Base-by-base conservation (phyloP, 2,797 vertebrate species). In the Gastrophryne carolinensis region DNA sequence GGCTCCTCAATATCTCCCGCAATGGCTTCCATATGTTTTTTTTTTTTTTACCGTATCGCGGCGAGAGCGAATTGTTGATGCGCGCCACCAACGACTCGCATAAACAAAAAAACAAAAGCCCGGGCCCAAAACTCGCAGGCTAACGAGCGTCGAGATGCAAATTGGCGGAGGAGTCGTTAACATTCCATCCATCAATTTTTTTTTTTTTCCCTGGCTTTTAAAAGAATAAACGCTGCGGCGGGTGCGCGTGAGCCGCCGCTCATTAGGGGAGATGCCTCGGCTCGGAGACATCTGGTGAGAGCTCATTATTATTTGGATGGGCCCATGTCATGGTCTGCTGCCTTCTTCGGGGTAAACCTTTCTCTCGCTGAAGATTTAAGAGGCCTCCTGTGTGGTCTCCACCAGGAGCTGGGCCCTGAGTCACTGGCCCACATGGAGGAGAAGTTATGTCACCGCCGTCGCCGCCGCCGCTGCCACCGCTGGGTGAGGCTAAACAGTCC, bases 351-450 rank as follows among this genome's bases (percentile, higher is more conserved):
- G 78, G 82, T 83, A 82, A 72, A 82, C 53, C 66, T 75, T 77
- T 72, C 49, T 75, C 37, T 64, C 58, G 57, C 53, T 60, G 49
- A 75, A 79, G 72, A 71, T 71, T 79, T 75, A 76, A 72, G 75
- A 72, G 60, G 75, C 80, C 47, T 68, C 72, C 65, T 79, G 78
- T 79, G 81, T 84, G 82, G 79, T 84, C 86, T 84, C 54, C 79
- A 82, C 69, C 1, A 17, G 80, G 80, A 78, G 73, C 79, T 70
- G n/a, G n/a, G n/a, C n/a, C n/a, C n/a, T 76, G 84, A 83, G 73
- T 85, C 80, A 79, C 71, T 80, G 74, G 61, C 68, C 79, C 79
- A 75, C 83, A 81, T 52, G 19, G 60, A 79, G 65, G 34, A 84
- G 69, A 81, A 79, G 66, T 56, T 64, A 44, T 53, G 65, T 61